Conservation (phyloP, 2,888 invertebrate genomes). For the Torymus auratus region DNA sequence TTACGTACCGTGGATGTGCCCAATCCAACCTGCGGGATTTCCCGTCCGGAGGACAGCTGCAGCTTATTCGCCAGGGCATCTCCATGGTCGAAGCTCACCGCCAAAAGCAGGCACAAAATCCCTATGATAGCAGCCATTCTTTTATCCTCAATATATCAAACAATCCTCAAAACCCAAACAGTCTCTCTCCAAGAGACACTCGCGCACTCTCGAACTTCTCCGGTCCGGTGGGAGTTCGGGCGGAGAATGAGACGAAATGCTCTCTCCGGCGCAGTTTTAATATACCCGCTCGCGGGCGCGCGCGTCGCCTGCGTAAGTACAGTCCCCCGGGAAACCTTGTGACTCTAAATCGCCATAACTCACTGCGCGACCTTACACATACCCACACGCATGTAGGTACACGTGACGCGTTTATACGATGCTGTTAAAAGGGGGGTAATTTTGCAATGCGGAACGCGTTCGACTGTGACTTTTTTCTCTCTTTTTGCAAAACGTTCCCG, state of each 20-base stretch:
- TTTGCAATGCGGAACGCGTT: no score
- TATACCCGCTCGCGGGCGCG: constrained; percentile 4
- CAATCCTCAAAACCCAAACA: no score
- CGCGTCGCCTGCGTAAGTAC: not conserved
- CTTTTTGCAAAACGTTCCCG: no score
- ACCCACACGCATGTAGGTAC: no score
- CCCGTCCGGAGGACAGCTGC: constrained; percentile 74
- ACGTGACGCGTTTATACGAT: no score
- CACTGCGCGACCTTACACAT: no score
- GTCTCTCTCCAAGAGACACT: no score
- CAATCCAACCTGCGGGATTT: constrained; percentile 84
- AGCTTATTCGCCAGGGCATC: constrained; percentile 12
- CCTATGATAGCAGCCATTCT: constrained; percentile 5
- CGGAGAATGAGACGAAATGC: constrained; percentile 36
- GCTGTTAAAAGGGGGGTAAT: no score
- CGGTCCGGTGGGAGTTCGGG: not conserved
- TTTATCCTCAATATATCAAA: no score
- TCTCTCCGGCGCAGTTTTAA: constrained; percentile 33
- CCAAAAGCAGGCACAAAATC: not conserved
- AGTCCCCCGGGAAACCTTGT: constrained; percentile 17
- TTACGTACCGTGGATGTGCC: constrained; percentile 78
- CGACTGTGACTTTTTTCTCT: no score
- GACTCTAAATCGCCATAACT: not conserved
- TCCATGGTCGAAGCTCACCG: not conserved
- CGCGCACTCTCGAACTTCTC: no score